Base-by-base conservation (phyloP, 2,113 vertebrate genomes). In the Pelecanoides urinatrix region DNA sequence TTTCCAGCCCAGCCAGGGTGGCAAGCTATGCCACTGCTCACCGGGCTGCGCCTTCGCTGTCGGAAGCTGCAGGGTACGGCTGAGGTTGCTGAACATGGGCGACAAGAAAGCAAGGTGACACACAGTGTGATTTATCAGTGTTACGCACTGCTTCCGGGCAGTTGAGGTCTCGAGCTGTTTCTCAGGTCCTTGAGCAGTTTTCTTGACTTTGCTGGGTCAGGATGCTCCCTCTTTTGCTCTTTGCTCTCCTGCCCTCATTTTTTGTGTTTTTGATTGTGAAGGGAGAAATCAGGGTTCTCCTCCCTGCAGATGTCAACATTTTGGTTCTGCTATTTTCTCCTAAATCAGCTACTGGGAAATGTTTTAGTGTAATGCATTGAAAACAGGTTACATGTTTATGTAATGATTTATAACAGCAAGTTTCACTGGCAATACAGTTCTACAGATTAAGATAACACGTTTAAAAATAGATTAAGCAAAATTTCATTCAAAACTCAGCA, bases 1-100 rank as follows among this genome's bases (percentile, higher is more conserved):
- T 78, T 90, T 42, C 32, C 26, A 78, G 26, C 23, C 27, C 32
- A 74, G 70, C 59, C 55, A 72, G 16, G 11, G 36, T 40, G 40
- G 45, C 40, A 77, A 92, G 30, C 10, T 0, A 0, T 50, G 66
- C 13, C 52, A 45, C 5, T 0, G 1, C 26, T 45, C 52, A 30
- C 32, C 0, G 11, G 32, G 34, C 49, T 84, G 53, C 5, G 2
- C 16, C n/a, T 50, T 40, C 26, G 42, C 71, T 91, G 34, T 32
- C 8, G 5, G 55, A 44, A 55, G 63, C 81, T 73, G 73, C 42
- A 67, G 52, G 26, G 27, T 15, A 11, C 1, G 4, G 32, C 18
- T 50, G 77, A 77, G 29, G 20, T 6, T 55, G 58, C 29, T 59
- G 53, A 68, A 68, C 17, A 6, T 4, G 11, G 25, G 23, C 2